Evolutionary conservation across 64 coral and sea anemone genomes (phyloP).

Genomic region (Orbicella faveolata): DNA sequence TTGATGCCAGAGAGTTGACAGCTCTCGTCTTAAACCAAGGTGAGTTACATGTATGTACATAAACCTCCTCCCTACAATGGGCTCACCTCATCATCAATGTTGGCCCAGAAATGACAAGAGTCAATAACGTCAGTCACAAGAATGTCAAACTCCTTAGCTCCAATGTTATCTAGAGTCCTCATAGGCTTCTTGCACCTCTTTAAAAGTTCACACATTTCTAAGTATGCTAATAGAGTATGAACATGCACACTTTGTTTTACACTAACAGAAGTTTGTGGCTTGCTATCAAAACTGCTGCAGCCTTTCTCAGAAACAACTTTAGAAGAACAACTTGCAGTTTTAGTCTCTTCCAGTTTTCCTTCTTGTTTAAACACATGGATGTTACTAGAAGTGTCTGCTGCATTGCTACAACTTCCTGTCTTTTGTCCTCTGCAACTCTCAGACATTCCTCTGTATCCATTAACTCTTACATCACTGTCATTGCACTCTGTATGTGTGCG

Average conservation of each 20-base stretch:
- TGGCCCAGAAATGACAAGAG: slow-evolving; percentile 85
- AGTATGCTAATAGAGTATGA: background rate
- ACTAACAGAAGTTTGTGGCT: background rate
- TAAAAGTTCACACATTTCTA: slow-evolving; percentile 8
- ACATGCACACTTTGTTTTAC: background rate
- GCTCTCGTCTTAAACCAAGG: too few relatives aligned
- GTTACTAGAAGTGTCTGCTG: background rate
- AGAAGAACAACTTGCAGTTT: background rate
- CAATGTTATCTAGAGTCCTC: background rate
- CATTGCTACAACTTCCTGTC: background rate
- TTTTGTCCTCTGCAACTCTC: background rate
- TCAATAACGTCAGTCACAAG: slow-evolving; percentile 83
- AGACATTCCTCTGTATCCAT: background rate
- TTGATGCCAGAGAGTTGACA: too few relatives aligned
- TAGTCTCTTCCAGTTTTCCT: background rate
- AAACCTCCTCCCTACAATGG: background rate
- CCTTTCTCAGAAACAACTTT: background rate
- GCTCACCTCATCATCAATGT: slow-evolving; percentile 69
- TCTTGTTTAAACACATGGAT: background rate
- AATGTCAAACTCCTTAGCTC: slow-evolving; percentile 50
- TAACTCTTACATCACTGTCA: background rate
- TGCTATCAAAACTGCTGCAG: background rate
- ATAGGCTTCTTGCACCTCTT: slow-evolving; percentile 3
- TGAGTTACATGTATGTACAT: background rate
- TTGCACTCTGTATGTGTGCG: background rate